These are phyloP conservation scores for Machimus atricapillus DNA, from an alignment of 2,888 invertebrate genomes.

Conservation along the genomic window DNA sequence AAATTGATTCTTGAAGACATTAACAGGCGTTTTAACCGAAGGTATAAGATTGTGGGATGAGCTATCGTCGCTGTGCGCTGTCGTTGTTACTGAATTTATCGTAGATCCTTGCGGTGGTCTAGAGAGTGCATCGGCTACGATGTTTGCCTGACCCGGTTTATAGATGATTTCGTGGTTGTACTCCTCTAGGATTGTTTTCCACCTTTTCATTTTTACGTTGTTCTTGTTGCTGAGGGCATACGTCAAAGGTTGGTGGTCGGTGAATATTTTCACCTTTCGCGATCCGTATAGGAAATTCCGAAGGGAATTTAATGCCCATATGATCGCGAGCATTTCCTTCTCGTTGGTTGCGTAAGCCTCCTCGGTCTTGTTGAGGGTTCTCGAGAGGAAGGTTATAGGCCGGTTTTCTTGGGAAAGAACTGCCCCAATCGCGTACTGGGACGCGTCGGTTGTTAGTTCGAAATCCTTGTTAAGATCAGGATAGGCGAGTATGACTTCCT, in stretches of 20 bases:
- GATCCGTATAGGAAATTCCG: background rate
- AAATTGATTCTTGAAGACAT: slow-evolving; percentile 43
- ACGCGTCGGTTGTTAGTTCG: slow-evolving; percentile 25
- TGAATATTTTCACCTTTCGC: background rate
- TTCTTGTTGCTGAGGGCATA: slow-evolving; percentile 42
- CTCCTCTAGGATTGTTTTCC: slow-evolving; percentile 46
- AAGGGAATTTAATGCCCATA: background rate
- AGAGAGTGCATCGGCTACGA: background rate
- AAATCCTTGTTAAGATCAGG: slow-evolving; percentile 28
- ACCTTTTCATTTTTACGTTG: slow-evolving; percentile 42
- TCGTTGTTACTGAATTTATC: background rate
- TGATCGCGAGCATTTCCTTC: slow-evolving; percentile 27
- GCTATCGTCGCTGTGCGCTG: background rate
- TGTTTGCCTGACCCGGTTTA: slow-evolving; percentile 40
- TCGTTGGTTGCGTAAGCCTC: slow-evolving; percentile 22
- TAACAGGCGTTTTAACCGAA: slow-evolving; percentile 39
- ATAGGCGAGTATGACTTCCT: slow-evolving; percentile 27
- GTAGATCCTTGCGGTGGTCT: background rate
- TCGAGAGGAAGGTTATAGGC: background rate
- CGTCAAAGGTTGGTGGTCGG: slow-evolving; percentile 16
- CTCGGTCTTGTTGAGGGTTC: slow-evolving; percentile 5
- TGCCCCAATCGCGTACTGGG: slow-evolving; percentile 26
- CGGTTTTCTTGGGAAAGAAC: background rate
- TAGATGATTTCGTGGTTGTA: slow-evolving; percentile 43
- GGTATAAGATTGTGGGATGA: background rate